Evolutionary conservation across 1,140 invertebrate genomes (phyloP).

Genomic region (Apis dorsata): DNA sequence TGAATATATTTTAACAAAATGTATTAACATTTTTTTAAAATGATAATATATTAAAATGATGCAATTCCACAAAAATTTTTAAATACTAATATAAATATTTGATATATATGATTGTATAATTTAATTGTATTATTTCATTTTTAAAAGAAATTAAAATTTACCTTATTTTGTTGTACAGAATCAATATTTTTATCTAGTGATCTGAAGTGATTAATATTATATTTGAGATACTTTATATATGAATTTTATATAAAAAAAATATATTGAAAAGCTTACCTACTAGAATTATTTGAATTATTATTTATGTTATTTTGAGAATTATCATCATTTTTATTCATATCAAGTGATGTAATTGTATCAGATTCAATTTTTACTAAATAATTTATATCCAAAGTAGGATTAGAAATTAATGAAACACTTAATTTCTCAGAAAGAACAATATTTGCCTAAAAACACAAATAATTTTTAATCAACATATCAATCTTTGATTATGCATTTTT

Average conservation of each 20-base stretch:
- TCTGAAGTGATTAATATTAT: conserved; percentile 54
- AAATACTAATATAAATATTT: no score
- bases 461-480: conserved; percentile 5
- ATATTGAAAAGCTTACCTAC: conserved; percentile 56
- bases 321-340: conserved; percentile 46
- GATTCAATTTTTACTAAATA: conserved; percentile 85
- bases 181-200: conserved; percentile 72
- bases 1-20: neutral
- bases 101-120: no score
- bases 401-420: conserved; percentile 85
- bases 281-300: conserved; percentile 52
- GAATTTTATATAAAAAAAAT: neutral
- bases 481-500: neutral
- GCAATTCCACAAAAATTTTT: neutral
- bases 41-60: neutral
- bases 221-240: neutral
- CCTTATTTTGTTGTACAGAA: conserved; percentile 66
- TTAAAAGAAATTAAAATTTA: conserved; percentile 41
- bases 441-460: conserved; percentile 79
- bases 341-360: conserved; percentile 7
- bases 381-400: conserved; percentile 86
- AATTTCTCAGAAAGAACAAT: conserved; percentile 84
- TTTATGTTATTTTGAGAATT: conserved; percentile 44
- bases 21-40: neutral
- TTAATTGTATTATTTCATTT: no score